Conservation (phyloP, 1,140 invertebrate genomes). For the Sitophilus oryzae region DNA sequence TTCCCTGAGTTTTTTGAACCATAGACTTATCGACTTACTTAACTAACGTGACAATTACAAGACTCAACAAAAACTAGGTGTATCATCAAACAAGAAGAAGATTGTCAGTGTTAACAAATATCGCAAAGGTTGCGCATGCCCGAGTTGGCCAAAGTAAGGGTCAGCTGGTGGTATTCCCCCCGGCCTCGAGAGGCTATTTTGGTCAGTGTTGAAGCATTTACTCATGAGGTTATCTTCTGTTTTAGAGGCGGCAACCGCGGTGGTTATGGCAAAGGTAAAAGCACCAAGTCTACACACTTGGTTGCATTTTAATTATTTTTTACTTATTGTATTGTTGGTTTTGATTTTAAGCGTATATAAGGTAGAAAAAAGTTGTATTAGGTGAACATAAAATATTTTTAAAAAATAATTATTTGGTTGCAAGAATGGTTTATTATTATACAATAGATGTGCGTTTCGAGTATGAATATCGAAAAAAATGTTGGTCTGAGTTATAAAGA, state of each 20-base stretch:
- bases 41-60: background rate
- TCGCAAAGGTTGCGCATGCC: constrained; percentile 8
- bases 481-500: too few relatives aligned
- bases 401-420: too few relatives aligned
- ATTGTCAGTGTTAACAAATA: background rate
- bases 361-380: too few relatives aligned
- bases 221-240: constrained; percentile 42
- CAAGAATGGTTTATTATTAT: too few relatives aligned
- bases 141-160: background rate
- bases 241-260: constrained; percentile 43
- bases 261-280: constrained; percentile 44
- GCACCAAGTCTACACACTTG: constrained; percentile 31
- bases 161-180: background rate
- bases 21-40: background rate
- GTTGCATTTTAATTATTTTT: constrained; percentile 40
- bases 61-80: background rate
- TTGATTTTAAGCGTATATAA: background rate
- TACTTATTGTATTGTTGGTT: constrained; percentile 28
- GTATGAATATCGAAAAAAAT: too few relatives aligned
- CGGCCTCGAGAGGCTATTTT: constrained; percentile 12
- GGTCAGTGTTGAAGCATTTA: constrained; percentile 33
- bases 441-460: too few relatives aligned
- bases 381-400: too few relatives aligned
- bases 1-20: constrained; percentile 10
- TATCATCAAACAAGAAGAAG: background rate